Conservation (phyloP, 2,113 vertebrate species). For the Planiliza haematocheilus region DNA sequence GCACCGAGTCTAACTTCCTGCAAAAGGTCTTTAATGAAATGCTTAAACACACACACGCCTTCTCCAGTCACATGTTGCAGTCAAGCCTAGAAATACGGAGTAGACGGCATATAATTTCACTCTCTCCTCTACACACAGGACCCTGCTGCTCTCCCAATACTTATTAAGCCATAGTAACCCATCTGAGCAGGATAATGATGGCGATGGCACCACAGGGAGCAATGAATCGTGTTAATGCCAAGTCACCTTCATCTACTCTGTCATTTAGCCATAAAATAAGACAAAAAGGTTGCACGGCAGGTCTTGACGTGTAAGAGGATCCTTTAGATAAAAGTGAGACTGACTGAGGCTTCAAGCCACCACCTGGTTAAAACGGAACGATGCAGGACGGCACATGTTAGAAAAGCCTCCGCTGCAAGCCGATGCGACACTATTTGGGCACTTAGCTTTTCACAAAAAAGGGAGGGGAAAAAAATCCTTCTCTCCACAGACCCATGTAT, state of each 20-base stretch:
- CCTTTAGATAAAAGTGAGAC: not conserved
- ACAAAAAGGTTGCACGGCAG: not conserved
- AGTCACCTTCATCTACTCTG: conserved; percentile 35
- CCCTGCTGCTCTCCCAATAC: not conserved
- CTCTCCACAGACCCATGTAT: conserved; percentile 16
- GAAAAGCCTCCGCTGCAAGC: not conserved
- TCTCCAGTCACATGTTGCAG: not conserved
- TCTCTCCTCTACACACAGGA: not conserved
- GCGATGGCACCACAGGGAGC: conserved; percentile 24
- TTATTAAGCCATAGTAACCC: not conserved
- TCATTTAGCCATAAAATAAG: conserved; percentile 38
- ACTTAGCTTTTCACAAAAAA: not conserved
- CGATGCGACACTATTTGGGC: conserved; percentile 1
- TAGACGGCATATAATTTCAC: not conserved
- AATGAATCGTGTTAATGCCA: conserved; percentile 20
- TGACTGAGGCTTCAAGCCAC: not conserved
- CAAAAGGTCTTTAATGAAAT: conserved; percentile 16
- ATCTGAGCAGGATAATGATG: conserved; percentile 28
- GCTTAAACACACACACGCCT: conserved; percentile 10
- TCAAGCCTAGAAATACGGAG: conserved; percentile 6
- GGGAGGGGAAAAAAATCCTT: conserved; percentile 8
- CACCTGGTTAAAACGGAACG: conserved; percentile 17
- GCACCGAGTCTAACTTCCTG: not conserved
- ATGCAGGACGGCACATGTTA: not conserved
- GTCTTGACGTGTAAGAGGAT: not conserved